Evolutionary conservation across 2,113 vertebrate species (phyloP), one percentile per base, ranked within the genome.

Genomic region (Cyanoramphus novaezelandiae): DNA sequence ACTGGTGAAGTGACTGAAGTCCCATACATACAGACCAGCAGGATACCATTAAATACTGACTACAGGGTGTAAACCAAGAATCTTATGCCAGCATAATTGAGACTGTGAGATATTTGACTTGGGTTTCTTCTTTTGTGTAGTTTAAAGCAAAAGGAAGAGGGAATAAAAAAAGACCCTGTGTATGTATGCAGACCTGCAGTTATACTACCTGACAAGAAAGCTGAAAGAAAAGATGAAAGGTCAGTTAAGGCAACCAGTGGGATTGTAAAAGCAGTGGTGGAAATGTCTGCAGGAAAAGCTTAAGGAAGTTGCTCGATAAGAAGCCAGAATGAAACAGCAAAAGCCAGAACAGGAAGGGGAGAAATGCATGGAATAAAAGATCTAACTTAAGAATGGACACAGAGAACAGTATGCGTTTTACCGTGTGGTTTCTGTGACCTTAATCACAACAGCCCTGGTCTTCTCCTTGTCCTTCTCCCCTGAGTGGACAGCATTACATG

Each of bases 211-310:
- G 69, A 13, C 41, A 44, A 64, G 84, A 70, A 50, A 78, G 71
- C 53, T 52, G 72, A 46, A 60, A 88, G 67, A 69, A 25, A 46
- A 63, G 43, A 91, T 46, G n/a, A 33, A 35, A 83, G 65, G 76
- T 85, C 77, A 75, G 37, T 90, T 97, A 97, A 98, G 97, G 95
- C 97, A 95, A 93, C 28, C 90, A 96, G 92, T 92, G 86, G 94
- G 67, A 83, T 84, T 92, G 97, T 88, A 84, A 94, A 93, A 96
- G 86, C 82, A 71, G 82, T 46, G 86, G 88, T 88, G 90, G 91
- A 59, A 93, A 63, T 7, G 60, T 60, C 39, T 72, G 88, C 59
- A 78, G 79, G 69, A 82, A 78, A 60, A 35, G 35, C 44, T 68
- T 7, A 31, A 83, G 41, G 79, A 91, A 25, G 60, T 31, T 75